Conservation (phyloP, 1,140 invertebrate genomes). For the Sinonovacula constricta region DNA sequence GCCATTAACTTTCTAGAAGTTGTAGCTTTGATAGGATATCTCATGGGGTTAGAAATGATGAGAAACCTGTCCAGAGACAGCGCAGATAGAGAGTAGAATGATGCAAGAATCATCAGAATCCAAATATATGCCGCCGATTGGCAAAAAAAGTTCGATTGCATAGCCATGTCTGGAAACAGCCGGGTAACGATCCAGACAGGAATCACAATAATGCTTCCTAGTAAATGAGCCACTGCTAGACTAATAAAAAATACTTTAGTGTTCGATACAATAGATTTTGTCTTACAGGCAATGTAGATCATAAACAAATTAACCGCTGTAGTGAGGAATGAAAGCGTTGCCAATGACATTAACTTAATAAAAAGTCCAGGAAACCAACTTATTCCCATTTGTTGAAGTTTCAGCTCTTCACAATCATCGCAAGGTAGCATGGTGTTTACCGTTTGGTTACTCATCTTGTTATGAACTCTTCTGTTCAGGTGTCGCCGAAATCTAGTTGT, state of each 20-base stretch:
- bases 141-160: conserved; percentile 16
- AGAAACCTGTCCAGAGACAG: conserved; percentile 41
- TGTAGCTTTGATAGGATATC: conserved; percentile 40
- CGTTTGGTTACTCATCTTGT: too few relatives aligned
- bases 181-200: conserved; percentile 41
- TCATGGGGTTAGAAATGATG: conserved; percentile 46
- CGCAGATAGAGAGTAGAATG: conserved; percentile 47
- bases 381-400: too few relatives aligned
- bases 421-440: too few relatives aligned
- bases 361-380: conserved; percentile 42
- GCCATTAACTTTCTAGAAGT: conserved; percentile 30
- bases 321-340: conserved; percentile 24
- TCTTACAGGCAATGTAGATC: conserved; percentile 32
- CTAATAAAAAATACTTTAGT: conserved; percentile 47
- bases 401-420: too few relatives aligned
- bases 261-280: conserved; percentile 36
- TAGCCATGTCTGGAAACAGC: conserved; percentile 20
- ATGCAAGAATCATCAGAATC: conserved; percentile 48
- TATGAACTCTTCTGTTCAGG: too few relatives aligned
- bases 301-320: conserved; percentile 35
- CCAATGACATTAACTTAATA: conserved; percentile 15
- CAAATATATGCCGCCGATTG: conserved; percentile 25
- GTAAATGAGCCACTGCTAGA: conserved; percentile 26
- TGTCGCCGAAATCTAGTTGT: too few relatives aligned
- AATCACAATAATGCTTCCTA: conserved; percentile 44